phyloP scores from a whole-genome alignment of 2,113 vertebrate species.

The Mionectes macconnelli region DNA sequence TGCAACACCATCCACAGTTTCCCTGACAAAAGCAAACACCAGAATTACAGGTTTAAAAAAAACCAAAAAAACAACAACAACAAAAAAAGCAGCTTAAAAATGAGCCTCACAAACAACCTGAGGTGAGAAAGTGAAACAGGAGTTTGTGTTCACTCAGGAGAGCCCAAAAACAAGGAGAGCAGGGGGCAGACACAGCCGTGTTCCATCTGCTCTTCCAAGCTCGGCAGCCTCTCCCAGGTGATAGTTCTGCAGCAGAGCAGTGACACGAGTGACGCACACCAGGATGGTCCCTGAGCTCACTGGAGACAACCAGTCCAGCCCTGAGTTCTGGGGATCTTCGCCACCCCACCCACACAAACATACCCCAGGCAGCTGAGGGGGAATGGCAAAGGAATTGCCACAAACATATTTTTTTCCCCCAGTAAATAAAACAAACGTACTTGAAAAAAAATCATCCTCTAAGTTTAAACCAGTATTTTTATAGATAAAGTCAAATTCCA shows the following conservation, averaged over 20 bases:
- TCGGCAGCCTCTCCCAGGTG: background rate
- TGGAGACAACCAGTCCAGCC: background rate
- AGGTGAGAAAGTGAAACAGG: background rate
- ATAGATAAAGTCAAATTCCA: background rate
- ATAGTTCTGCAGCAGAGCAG: background rate
- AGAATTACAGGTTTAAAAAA: background rate
- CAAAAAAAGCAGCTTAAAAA: background rate
- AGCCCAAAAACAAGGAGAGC: background rate
- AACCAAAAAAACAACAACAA: background rate
- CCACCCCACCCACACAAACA: no score
- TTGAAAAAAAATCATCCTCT: background rate
- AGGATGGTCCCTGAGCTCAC: background rate
- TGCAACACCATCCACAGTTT: background rate
- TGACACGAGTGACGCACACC: background rate
- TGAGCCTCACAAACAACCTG: background rate
- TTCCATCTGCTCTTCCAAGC: background rate
- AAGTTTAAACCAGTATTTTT: background rate
- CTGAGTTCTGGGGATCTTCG: rapidly evolving
- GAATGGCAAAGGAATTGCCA: background rate
- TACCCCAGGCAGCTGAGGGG: background rate
- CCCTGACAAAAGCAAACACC: background rate
- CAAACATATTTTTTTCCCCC: background rate
- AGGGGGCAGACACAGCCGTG: background rate
- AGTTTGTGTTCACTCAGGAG: background rate
- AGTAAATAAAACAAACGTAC: background rate